Conservation (phyloP, 1,140 invertebrate genomes). For the Temnothorax curvispinosus region DNA sequence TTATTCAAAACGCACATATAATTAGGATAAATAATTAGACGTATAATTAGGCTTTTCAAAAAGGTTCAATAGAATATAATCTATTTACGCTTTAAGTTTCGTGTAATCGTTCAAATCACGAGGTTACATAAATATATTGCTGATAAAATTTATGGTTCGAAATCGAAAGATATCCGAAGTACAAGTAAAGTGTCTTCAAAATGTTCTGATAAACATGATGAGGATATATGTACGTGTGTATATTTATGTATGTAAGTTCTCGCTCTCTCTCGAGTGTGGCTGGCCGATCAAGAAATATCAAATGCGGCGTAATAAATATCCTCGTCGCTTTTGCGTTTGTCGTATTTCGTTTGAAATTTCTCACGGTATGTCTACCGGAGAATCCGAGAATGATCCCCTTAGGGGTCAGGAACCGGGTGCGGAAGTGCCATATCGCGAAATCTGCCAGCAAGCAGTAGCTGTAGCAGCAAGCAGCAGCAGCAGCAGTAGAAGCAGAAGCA, state of each 20-base stretch:
- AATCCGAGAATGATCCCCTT: constrained; percentile 68
- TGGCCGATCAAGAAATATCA: constrained; percentile 37
- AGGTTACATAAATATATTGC: not conserved
- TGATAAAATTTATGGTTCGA: not conserved
- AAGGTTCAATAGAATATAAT: not conserved
- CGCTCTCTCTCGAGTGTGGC: not conserved
- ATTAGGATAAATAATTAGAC: not conserved
- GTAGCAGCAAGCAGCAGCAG: constrained; percentile 13
- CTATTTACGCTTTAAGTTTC: not conserved
- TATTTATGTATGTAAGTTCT: not conserved
- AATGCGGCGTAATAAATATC: constrained; percentile 43
- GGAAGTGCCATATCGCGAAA: constrained; percentile 75
- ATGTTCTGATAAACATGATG: not conserved
- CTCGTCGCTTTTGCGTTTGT: not conserved
- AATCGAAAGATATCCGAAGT: not conserved
- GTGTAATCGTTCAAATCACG: not conserved
- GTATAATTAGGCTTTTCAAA: not conserved
- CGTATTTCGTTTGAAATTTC: constrained; percentile 56
- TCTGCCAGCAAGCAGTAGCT: constrained; percentile 62
- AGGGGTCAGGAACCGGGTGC: constrained; percentile 63
- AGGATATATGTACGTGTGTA: not conserved
- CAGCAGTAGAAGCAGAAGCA: not conserved
- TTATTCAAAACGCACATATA: not conserved
- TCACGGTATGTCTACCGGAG: constrained; percentile 59
- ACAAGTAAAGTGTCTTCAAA: not conserved